Evolutionary conservation across 2,888 invertebrate genomes (phyloP), one percentile per base, ranked within the genome.

Genomic region (Amorpha juglandis): DNA sequence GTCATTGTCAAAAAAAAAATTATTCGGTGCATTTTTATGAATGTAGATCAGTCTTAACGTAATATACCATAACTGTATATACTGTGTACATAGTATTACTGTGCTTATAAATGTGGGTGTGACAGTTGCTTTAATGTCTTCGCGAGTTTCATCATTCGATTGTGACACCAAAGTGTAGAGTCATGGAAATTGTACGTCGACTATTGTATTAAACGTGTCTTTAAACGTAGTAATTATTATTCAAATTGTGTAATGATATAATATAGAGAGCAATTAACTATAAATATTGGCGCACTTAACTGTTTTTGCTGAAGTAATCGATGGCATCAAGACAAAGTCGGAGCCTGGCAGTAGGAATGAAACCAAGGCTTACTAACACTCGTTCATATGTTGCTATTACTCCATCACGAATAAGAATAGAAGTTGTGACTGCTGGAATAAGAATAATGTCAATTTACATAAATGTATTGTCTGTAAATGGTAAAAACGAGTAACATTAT

Each of bases 241-340:
- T 63, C 9, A 63, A 14, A n/a, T 48, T 27, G 50, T 62, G 21
- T 51, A 50, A 33, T 52, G 19, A 47, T 51, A 62, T 45, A 52
- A 12, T 14, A 42, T 19, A 52, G 0, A 52, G 27, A 27, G n/a
- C 51, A n/a, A 6, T 35, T 7, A 51, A 14, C 8, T 51, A 51
- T n/a, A 42, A 62, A 51, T 38, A 16, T 47, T 69, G 71, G 64
- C 71, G 69, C 68, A 88, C 91, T 90, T 86, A 91, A 93, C 96
- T 95, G 88, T 95, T 95, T 88, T 95, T 95, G 74, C 96, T 95
- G 74, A 96, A 94, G 83, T 95, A 94, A 81, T 94, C 95, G 70
- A 96, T 94, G 68, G 95, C 95, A 77, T 96, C 96, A 67, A 96
- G 89, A 66, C 95, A 94, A 16, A 95, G 91, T 68, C 95, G 94